Conservation (phyloP, 2,113 vertebrate species). For the Dasypus novemcinctus region DNA sequence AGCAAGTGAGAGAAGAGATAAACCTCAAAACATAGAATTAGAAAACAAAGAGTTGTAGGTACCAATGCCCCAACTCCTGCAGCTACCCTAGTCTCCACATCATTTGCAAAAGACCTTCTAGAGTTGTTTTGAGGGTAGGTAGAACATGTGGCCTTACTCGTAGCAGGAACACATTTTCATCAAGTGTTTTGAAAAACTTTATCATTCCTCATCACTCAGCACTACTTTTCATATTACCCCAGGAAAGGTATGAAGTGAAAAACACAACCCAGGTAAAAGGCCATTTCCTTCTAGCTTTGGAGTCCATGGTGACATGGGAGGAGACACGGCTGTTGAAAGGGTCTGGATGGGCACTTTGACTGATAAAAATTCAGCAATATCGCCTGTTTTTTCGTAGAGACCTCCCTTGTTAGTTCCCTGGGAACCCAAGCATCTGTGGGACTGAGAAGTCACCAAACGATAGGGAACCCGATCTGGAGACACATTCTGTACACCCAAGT, state of each 20-base stretch:
- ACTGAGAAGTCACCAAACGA: background rate
- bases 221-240: background rate
- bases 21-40: background rate
- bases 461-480: background rate
- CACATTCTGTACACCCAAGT: background rate
- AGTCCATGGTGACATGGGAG: background rate
- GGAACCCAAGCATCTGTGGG: background rate
- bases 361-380: background rate
- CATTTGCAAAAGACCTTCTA: background rate
- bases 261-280: background rate
- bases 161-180: background rate
- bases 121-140: background rate
- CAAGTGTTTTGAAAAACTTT: background rate
- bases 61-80: background rate
- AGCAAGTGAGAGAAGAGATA: fast-evolving
- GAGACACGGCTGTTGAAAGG: background rate
- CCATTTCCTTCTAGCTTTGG: background rate
- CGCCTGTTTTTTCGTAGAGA: background rate
- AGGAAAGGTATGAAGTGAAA: background rate
- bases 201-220: background rate
- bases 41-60: background rate
- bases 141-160: background rate
- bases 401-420: background rate
- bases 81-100: background rate
- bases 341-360: background rate